Conservation (phyloP, 1,140 invertebrate genomes). For the Nixonia krombeini region DNA sequence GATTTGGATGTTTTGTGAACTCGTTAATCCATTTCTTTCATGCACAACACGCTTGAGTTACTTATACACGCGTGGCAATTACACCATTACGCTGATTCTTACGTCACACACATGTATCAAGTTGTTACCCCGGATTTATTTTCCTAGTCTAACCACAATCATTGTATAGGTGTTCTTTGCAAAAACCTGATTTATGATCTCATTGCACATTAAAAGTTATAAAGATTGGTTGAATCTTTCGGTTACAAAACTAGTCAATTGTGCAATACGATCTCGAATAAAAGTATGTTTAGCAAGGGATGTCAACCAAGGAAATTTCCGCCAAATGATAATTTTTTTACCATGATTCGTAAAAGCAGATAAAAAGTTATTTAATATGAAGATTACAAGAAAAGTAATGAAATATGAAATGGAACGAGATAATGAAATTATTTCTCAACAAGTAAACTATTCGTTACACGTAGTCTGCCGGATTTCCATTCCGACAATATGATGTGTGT, state of each 20-base stretch:
- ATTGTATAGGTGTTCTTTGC: constrained; percentile 17
- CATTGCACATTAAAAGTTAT: too few species aligned
- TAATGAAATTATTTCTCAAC: constrained; percentile 30
- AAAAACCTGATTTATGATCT: constrained; percentile 21
- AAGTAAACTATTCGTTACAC: constrained; percentile 18
- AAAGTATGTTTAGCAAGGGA: too few species aligned
- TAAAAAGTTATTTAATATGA: too few species aligned
- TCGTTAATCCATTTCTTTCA: constrained; percentile 22
- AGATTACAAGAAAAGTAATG: not conserved
- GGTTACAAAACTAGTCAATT: too few species aligned
- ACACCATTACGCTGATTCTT: constrained; percentile 26
- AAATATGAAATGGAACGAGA: constrained; percentile 8
- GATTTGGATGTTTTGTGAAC: constrained; percentile 10
- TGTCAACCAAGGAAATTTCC: too few species aligned
- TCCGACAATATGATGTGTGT: constrained; percentile 35
- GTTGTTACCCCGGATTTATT: constrained; percentile 35
- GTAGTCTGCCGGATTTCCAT: constrained; percentile 43
- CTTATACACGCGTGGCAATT: constrained; percentile 25
- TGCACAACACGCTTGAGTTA: constrained; percentile 19
- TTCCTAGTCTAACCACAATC: constrained; percentile 31
- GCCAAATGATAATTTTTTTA: too few species aligned
- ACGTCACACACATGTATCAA: constrained; percentile 24
- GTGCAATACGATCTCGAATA: too few species aligned
- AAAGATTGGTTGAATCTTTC: too few species aligned
- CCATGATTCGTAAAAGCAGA: too few species aligned